A percentile compares a stretch with the other conserved stretches of the same genome.
Conservation (phyloP, 2,888 invertebrate genomes). For the Torymus texanus region DNA sequence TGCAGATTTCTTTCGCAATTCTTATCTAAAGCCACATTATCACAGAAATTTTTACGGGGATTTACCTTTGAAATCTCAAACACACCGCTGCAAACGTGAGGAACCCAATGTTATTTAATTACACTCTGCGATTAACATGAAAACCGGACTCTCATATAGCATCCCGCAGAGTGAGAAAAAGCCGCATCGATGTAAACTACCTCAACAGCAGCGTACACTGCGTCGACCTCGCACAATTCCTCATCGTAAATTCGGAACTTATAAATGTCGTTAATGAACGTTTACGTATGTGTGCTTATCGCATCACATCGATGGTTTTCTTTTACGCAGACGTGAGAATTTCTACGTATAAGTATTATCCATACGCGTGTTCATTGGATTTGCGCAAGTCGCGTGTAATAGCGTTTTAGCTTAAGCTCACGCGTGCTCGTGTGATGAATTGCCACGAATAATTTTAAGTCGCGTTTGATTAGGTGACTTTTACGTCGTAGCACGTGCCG, state of each 20-base stretch:
- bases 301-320: not conserved
- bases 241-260: conserved; percentile 32
- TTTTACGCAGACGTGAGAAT: conserved; percentile 24
- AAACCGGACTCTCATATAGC: not conserved
- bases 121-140: not conserved
- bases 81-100: no score
- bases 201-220: no score
- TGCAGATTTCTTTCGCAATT: no score
- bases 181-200: no score
- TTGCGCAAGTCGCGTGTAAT: not conserved
- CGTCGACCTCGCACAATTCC: not conserved
- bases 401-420: no score
- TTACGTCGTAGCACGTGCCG: not conserved
- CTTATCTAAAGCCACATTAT: no score
- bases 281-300: not conserved
- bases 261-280: conserved; percentile 33
- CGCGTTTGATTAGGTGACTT: conserved; percentile 1
- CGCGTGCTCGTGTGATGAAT: conserved; percentile 1
- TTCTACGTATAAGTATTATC: not conserved
- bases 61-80: no score
- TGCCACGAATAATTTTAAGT: conserved; percentile 28
- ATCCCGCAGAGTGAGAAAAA: conserved; percentile 3
- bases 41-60: no score
- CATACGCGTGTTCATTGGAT: not conserved
- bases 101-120: not conserved